Evolutionary conservation across 2,888 invertebrate species (phyloP), one percentile per base, ranked within the genome.

Genomic region (Dendrolimus pini): DNA sequence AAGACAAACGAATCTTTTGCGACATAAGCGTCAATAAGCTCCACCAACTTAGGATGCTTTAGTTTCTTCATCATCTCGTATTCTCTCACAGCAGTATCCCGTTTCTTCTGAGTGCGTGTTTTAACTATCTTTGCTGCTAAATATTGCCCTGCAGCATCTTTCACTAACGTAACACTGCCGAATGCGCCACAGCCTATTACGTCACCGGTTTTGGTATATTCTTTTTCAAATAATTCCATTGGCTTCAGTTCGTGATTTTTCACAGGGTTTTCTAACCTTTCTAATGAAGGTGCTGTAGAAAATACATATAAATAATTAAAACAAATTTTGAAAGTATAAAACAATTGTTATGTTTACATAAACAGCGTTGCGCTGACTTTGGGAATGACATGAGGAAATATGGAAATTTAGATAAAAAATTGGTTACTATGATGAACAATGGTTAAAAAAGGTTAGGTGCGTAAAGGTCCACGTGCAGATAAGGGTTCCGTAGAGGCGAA

Each of bases 31-130:
- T 69, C 73, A 6, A 69, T 59, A 7, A 80, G 64, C 75, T 96
- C 95, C 9, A 98, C 91, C 0, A 99, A 91, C 70, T 97, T 96
- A 3, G 96, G 96, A 87, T 98, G 98, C 60, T 93, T 88, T 57
- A 99, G 85, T 30, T 93, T 88, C 70, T 95, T 96, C 97, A 98
- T 97, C 61, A 98, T 95, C 62, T 94, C 94, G 58, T 97, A 95
- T 86, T 98, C 98, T 62, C 95, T 94, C 58, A 93, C 89, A 7
- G 96, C 96, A 72, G 95, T 94, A 62, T 95, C 93, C 60, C 94
- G 93, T 78, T 96, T 96, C 64, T 94, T 93, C 10, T 93, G 82
- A 62, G 94, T 94, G 54, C 94, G 93, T 63, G 95, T 95, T 70
- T 94, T 93, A 12, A 97, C 93, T 67, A 96, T 93, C 83, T 98